phyloP scores from a whole-genome alignment of 2,888 invertebrate species.

The Pandemis heparana region DNA sequence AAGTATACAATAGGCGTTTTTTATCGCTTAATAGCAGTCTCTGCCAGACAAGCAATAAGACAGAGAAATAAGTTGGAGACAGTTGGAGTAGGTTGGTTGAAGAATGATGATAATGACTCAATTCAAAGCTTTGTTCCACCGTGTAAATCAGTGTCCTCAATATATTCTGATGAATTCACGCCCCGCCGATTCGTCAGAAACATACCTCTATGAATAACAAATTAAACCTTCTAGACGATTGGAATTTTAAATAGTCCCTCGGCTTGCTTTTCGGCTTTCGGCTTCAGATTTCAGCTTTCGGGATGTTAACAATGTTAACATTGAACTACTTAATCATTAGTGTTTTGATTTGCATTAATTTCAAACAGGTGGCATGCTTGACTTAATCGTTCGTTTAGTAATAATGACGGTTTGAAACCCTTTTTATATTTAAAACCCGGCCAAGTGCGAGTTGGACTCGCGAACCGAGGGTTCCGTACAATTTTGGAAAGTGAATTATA shows the following conservation, averaged over 20 bases:
- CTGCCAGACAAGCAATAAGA: too few relatives aligned
- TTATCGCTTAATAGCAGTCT: too few relatives aligned
- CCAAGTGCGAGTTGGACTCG: too few relatives aligned
- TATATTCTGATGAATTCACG: slow-evolving; percentile 23
- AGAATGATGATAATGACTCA: background rate
- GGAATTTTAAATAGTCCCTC: slow-evolving; percentile 47
- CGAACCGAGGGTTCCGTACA: too few relatives aligned
- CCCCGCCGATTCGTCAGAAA: slow-evolving; percentile 18
- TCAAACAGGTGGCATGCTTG: background rate
- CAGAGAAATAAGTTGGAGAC: too few relatives aligned
- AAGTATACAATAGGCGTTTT: too few relatives aligned
- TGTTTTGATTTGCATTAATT: background rate
- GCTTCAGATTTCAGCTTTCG: background rate
- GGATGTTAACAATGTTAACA: background rate
- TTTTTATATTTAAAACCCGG: too few relatives aligned
- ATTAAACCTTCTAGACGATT: slow-evolving; percentile 45
- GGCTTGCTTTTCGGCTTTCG: slow-evolving; percentile 6
- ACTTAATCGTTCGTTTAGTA: background rate
- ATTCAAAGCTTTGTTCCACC: background rate
- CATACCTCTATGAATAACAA: slow-evolving; percentile 49
- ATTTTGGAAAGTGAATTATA: too few relatives aligned
- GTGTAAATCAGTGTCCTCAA: slow-evolving; percentile 1
- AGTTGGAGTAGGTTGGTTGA: too few relatives aligned
- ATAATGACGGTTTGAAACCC: too few relatives aligned
- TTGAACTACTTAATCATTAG: background rate